Evolutionary conservation across 2,888 invertebrate species (phyloP).

Genomic region (Tribolium freemani): DNA sequence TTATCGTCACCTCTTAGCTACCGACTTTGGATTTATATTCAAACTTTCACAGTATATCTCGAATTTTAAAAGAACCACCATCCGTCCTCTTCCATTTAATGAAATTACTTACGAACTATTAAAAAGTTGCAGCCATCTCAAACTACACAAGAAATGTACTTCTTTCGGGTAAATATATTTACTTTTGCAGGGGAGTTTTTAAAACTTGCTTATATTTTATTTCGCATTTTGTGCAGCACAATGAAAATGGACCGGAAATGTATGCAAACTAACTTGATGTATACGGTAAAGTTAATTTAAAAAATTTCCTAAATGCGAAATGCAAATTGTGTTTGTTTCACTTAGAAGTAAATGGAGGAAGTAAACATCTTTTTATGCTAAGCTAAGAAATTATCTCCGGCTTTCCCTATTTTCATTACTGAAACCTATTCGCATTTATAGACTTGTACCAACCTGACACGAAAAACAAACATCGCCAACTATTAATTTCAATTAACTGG

Average conservation of each 20-base stretch:
- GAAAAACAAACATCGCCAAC: no score
- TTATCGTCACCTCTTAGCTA: conserved; percentile 61
- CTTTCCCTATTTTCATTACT: conserved; percentile 17
- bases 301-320: conserved; percentile 33
- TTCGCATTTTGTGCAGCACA: conserved; percentile 12
- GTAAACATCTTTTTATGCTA: conserved; percentile 35
- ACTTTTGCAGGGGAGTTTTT: conserved; percentile 18
- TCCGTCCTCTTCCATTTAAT: conserved; percentile 41
- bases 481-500: no score
- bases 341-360: conserved; percentile 18
- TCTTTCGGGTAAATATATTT: conserved; percentile 29
- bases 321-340: conserved; percentile 40
- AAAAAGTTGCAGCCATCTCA: conserved; percentile 40
- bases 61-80: conserved; percentile 50
- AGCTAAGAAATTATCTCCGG: conserved; percentile 19
- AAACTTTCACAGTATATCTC: conserved; percentile 57
- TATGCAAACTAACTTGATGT: conserved; percentile 43
- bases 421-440: background rate
- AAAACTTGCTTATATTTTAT: conserved; percentile 26
- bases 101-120: conserved; percentile 49
- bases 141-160: conserved; percentile 18
- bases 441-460: no score
- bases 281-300: conserved; percentile 36
- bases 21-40: conserved; percentile 58
- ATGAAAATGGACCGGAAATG: conserved; percentile 36